Evolutionary conservation across 1,140 invertebrate species (phyloP), one percentile per base, ranked within the genome.

Genomic region (Dendrolimus kikuchii): DNA sequence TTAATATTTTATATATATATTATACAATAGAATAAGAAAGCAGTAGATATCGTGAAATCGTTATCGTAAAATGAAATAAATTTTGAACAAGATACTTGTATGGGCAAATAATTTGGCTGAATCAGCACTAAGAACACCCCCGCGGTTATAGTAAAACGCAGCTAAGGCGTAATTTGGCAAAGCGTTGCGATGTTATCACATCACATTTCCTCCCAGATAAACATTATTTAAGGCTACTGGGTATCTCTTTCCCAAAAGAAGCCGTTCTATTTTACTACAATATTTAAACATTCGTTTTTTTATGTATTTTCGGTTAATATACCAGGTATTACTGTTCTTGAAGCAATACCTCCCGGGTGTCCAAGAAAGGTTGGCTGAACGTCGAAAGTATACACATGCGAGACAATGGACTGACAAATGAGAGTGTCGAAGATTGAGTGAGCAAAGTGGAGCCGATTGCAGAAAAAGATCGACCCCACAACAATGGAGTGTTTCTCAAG

Each of bases 81-180:
- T 5, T 51, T 23, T 23, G 23, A 23, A 23, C 40, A 40, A 43
- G 42, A 43, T 23, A 51, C 44, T 43, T 37, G 10, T 4, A 10
- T 51, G 38, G 40, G 44, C 44, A 42, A 10, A 37, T 36, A 43
- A 36, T 51, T 51, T 43, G 38, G 9, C 6, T 42, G 23, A 36
- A 36, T 9, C 49, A 36, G 5, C 53, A 57, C 50, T 57, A 53
- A 53, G 46, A 44, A 45, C 39, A 44, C 52, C 46, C 57, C 55
- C 41, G 56, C 57, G 66, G 74, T 71, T 78, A 71, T 78, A 77
- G 72, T 76, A 73, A 75, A 74, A 74, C 71, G 71, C 74, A 73
- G 67, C 74, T 62, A 72, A 71, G 71, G 77, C 75, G 72, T 76
- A 79, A 83, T 83, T 83, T 83, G 80, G 80, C 80, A 81, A 64